phyloP scores from a whole-genome alignment of 2,888 invertebrate genomes.

The Cataglyphis cursor region DNA sequence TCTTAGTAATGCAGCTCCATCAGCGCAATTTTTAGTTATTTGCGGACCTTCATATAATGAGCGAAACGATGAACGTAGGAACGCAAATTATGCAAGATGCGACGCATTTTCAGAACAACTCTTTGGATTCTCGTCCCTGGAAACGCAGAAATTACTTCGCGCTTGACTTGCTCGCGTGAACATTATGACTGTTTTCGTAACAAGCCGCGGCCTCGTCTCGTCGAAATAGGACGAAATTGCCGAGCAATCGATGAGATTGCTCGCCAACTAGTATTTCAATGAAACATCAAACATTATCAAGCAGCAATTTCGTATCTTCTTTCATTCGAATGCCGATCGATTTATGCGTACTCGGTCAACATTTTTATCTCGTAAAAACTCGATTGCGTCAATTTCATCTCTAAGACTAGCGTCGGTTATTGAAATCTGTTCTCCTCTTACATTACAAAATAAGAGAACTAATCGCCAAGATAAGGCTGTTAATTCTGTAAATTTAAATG shows the following conservation, averaged over 20 bases:
- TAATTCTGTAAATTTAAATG: background rate
- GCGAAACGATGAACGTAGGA: constrained; percentile 26
- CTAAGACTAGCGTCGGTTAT: background rate
- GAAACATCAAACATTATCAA: constrained; percentile 1
- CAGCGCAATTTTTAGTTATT: constrained; percentile 64
- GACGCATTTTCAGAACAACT: constrained; percentile 60
- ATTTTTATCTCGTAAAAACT: constrained; percentile 13
- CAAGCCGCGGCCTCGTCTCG: constrained; percentile 61
- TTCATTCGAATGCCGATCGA: background rate
- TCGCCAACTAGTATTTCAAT: background rate
- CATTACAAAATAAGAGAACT: background rate
- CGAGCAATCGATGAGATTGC: constrained; percentile 30
- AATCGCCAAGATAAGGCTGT: background rate
- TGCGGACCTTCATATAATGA: constrained; percentile 52
- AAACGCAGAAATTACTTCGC: constrained; percentile 73
- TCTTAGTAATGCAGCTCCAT: constrained; percentile 22
- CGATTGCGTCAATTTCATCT: background rate
- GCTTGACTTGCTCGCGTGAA: constrained; percentile 72
- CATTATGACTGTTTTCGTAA: constrained; percentile 64
- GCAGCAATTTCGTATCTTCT: constrained; percentile 21
- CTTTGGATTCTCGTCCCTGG: constrained; percentile 61
- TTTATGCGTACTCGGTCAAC: background rate
- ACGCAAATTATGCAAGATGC: constrained; percentile 60
- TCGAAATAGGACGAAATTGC: constrained; percentile 57
- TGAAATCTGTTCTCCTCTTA: background rate